A percentile compares a stretch with the other conserved stretches of the same genome.
These are phyloP conservation scores for Oxyruncus cristatus DNA, from an alignment of 2,113 vertebrate genomes.

Conservation along the genomic window DNA sequence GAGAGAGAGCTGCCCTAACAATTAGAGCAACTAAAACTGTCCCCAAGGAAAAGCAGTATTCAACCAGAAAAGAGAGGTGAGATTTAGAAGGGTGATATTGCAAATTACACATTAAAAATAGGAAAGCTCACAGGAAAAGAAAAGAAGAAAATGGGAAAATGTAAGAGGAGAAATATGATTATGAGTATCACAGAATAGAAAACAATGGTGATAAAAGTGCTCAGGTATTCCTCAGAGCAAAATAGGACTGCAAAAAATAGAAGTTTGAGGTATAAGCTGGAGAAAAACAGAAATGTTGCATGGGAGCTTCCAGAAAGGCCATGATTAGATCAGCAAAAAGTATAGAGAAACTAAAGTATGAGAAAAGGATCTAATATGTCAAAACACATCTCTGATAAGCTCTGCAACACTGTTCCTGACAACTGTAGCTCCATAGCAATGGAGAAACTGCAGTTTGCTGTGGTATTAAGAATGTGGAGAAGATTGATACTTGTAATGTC, in stretches of 20 bases:
- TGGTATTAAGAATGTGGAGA: not conserved
- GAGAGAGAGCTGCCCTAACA: not conserved
- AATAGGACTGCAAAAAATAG: not conserved
- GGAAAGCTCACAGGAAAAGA: not conserved
- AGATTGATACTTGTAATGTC: slow-evolving; percentile 10
- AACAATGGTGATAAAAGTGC: not conserved
- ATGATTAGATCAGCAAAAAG: not conserved
- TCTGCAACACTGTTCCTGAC: not conserved
- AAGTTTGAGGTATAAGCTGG: not conserved
- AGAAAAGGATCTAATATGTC: not conserved
- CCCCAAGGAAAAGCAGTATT: not conserved
- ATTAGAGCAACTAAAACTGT: not conserved
- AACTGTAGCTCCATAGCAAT: not conserved
- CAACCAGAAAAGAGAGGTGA: not conserved
- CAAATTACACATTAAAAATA: not conserved
- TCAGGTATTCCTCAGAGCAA: not conserved
- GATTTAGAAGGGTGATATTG: not conserved
- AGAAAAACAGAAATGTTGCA: not conserved
- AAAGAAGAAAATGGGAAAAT: not conserved
- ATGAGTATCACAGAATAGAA: not conserved
- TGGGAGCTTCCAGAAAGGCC: not conserved
- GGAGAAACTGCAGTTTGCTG: not conserved
- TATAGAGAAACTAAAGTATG: not conserved
- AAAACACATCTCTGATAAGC: not conserved
- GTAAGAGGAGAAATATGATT: not conserved